These are phyloP conservation scores for Larimichthys crocea DNA, from an alignment of 2,113 vertebrate species.

Conservation along the genomic window DNA sequence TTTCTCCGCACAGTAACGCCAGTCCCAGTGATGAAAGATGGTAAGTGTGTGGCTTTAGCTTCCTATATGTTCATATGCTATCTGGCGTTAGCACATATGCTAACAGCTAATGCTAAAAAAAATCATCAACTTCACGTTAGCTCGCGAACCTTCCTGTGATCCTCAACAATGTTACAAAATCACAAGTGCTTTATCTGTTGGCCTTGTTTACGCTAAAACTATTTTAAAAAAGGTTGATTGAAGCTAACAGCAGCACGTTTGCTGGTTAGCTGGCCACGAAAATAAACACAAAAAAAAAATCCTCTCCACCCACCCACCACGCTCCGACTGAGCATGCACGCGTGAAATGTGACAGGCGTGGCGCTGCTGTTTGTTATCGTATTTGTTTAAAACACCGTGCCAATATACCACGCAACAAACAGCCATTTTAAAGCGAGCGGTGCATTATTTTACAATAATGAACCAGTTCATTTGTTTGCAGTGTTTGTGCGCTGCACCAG, in stretches of 20 bases:
- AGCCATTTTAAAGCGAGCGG: not conserved
- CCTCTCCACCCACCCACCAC: conserved; percentile 59
- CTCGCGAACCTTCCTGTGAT: conserved; percentile 9
- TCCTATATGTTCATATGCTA: not conserved
- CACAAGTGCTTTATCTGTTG: not conserved
- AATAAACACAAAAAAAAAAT: conserved; percentile 73
- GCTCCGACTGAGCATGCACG: conserved; percentile 36
- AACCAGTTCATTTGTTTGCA: not conserved
- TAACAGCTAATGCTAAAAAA: conserved; percentile 50
- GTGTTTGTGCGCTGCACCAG: not conserved
- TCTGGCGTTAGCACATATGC: conserved; percentile 29
- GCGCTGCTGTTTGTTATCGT: conserved; percentile 19
- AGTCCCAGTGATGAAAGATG: not conserved
- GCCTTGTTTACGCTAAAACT: too few species aligned
- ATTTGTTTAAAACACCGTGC: not conserved
- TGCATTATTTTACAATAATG: not conserved
- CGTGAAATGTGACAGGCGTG: conserved; percentile 52
- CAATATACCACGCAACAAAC: not conserved
- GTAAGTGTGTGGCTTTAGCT: not conserved
- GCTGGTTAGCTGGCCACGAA: conserved; percentile 58
- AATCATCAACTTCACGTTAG: conserved; percentile 41
- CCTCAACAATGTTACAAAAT: not conserved
- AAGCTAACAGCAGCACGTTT: conserved; percentile 5
- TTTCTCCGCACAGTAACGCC: not conserved
- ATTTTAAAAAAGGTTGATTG: too few species aligned